A percentile compares a stretch with the other conserved stretches of the same genome.
phyloP scores from a whole-genome alignment of 2,113 vertebrate species.

The Tetrax tetrax region DNA sequence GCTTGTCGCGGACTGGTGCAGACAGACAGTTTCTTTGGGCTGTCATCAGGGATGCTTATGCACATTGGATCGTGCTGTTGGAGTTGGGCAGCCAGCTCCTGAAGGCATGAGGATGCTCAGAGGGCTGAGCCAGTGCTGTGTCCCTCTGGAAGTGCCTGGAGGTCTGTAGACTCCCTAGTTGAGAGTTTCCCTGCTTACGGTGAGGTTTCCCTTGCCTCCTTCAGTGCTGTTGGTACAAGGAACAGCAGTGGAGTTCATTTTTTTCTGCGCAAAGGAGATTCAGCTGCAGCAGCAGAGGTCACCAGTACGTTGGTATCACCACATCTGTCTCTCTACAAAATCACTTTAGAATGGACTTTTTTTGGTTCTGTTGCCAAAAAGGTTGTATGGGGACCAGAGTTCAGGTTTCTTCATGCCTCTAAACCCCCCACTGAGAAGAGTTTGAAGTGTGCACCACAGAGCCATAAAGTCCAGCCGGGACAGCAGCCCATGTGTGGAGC shows the following conservation, averaged over 20 bases:
- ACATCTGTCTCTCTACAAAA: background rate
- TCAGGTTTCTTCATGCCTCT: background rate
- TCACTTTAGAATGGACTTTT: background rate
- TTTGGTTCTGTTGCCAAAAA: background rate
- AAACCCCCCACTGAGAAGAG: background rate
- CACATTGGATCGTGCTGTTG: rapidly evolving
- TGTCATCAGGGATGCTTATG: rapidly evolving
- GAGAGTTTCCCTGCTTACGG: background rate
- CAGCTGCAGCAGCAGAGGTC: background rate
- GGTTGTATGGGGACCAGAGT: background rate
- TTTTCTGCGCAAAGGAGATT: background rate
- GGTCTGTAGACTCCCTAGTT: background rate
- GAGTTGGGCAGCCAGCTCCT: background rate
- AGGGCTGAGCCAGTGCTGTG: background rate
- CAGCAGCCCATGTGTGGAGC: rapidly evolving
- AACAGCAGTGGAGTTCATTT: background rate
- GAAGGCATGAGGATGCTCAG: background rate
- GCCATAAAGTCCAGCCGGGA: background rate
- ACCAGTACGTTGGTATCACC: background rate
- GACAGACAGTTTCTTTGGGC: background rate
- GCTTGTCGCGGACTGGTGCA: rapidly evolving
- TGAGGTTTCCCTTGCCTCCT: background rate
- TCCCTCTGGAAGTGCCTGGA: background rate
- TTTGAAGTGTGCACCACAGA: background rate
- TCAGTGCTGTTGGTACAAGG: rapidly evolving